Evolutionary conservation across 2,113 vertebrate genomes (phyloP).

Genomic region (Leptodactylus fuscus): DNA sequence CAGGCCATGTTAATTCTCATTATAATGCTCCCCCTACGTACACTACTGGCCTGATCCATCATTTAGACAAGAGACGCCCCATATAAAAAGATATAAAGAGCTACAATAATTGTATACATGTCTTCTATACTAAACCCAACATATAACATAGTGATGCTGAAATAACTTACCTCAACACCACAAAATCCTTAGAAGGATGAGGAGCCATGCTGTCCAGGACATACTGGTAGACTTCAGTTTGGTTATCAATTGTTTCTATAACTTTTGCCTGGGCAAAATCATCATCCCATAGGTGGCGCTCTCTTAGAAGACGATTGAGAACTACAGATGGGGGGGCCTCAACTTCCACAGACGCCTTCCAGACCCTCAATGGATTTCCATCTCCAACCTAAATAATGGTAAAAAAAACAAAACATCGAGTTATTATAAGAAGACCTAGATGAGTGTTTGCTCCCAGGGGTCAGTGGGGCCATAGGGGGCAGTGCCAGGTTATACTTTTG

Average conservation of each 20-base stretch:
- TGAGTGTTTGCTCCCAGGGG: too few relatives aligned
- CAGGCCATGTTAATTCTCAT: background rate
- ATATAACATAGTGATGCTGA: background rate
- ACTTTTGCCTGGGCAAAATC: conserved; percentile 96
- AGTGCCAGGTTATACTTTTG: background rate
- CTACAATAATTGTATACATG: background rate
- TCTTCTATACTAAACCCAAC: too few relatives aligned
- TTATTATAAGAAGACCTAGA: background rate
- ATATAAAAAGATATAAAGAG: background rate
- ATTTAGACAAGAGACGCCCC: too few relatives aligned
- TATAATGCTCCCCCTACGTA: background rate
- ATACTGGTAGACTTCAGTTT: conserved; percentile 94
- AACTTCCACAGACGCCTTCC: conserved; percentile 92
- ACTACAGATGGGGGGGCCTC: conserved; percentile 94
- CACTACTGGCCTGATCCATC: background rate
- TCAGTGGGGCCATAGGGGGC: too few relatives aligned
- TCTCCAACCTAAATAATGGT: conserved; percentile 84
- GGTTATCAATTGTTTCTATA: conserved; percentile 89
- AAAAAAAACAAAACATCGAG: conserved; percentile 17
- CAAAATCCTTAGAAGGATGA: conserved; percentile 91
- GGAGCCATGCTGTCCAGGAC: conserved; percentile 93
- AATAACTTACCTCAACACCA: conserved; percentile 85
- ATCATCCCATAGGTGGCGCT: conserved; percentile 96
- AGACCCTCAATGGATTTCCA: conserved; percentile 87
- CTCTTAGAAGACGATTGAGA: conserved; percentile 90